Evolutionary conservation across 53 echinoderm and acorn worm species (phyloP).

Genomic region (Apostichopus leukothele): DNA sequence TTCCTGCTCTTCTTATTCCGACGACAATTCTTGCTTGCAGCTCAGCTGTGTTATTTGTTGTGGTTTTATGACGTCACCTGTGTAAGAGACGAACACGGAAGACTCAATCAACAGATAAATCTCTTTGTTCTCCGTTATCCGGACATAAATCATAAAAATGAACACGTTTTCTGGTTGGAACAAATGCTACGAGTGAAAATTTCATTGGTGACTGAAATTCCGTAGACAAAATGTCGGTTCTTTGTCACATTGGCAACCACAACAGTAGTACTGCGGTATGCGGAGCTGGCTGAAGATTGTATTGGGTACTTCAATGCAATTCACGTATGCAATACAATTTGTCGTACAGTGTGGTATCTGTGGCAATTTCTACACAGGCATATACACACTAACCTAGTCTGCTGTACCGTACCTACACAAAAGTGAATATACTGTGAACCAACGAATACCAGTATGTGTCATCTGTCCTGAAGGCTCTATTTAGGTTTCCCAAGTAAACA

Average conservation of each 20-base stretch:
- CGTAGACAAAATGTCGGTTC: neutral
- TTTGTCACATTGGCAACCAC: neutral
- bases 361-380: too few species aligned
- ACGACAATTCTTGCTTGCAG: neutral
- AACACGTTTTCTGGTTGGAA: neutral
- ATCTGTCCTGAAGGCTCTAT: conserved; percentile 6
- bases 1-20: neutral
- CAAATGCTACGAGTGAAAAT: neutral
- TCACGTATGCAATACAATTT: neutral
- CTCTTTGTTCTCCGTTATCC: conserved; percentile 3
- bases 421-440: neutral
- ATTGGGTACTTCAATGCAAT: neutral
- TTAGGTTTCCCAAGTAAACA: conserved; percentile 41
- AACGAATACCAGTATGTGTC: conserved; percentile 19
- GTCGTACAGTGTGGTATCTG: too few species aligned
- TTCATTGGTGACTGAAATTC: neutral
- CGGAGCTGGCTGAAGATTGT: neutral
- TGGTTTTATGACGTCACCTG: conserved; percentile 44
- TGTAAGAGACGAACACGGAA: conserved; percentile 27
- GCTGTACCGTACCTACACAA: too few species aligned
- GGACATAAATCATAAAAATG: conserved; percentile 13
- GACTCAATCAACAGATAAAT: conserved; percentile 38
- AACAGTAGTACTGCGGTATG: neutral
- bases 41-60: conserved; percentile 49
- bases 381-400: too few species aligned